A percentile compares a stretch with the other conserved stretches of the same genome.
Evolutionary conservation across 1,140 invertebrate genomes (phyloP).

Genomic region (Caenorhabditis latens): DNA sequence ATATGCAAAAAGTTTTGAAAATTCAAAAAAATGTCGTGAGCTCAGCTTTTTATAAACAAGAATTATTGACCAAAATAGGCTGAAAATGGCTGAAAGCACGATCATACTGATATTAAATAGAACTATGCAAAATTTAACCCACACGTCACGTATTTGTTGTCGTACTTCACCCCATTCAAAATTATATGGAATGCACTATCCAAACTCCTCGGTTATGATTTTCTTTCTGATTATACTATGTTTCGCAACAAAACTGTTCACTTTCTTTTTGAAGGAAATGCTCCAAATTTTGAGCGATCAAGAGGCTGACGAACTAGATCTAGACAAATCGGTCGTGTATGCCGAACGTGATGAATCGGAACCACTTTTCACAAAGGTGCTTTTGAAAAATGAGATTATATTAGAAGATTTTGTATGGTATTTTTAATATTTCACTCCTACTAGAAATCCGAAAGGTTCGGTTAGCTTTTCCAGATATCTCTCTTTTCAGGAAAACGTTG

Average conservation of each 20-base stretch:
- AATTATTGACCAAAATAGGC: neutral
- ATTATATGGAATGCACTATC: slow-evolving; percentile 25
- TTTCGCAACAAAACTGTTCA: slow-evolving; percentile 13
- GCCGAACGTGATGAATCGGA: slow-evolving; percentile 49
- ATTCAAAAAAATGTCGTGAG: neutral
- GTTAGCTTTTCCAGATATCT: neutral
- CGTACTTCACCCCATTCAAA: neutral
- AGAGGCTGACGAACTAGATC: slow-evolving; percentile 43
- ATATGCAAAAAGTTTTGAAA: neutral
- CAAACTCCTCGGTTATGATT: slow-evolving; percentile 48
- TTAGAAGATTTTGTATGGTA: neutral
- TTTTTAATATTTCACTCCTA: slow-evolving; percentile 50
- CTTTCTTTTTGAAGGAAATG: slow-evolving; percentile 40
- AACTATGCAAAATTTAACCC: neutral
- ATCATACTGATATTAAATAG: neutral
- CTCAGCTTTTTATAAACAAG: slow-evolving; percentile 12
- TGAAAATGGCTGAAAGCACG: slow-evolving; percentile 32
- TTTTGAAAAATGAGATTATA: neutral
- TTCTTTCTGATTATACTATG: slow-evolving; percentile 37
- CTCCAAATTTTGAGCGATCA: slow-evolving; percentile 47
- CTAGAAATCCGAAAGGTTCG: slow-evolving; percentile 20
- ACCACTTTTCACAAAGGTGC: slow-evolving; percentile 50
- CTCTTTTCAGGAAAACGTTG: slow-evolving; percentile 71
- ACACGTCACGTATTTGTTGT: slow-evolving; percentile 17
- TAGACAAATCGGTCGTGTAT: slow-evolving; percentile 50